These are phyloP conservation scores for Allophyes oxyacanthae DNA, from an alignment of 2,888 invertebrate genomes.

Conservation along the genomic window DNA sequence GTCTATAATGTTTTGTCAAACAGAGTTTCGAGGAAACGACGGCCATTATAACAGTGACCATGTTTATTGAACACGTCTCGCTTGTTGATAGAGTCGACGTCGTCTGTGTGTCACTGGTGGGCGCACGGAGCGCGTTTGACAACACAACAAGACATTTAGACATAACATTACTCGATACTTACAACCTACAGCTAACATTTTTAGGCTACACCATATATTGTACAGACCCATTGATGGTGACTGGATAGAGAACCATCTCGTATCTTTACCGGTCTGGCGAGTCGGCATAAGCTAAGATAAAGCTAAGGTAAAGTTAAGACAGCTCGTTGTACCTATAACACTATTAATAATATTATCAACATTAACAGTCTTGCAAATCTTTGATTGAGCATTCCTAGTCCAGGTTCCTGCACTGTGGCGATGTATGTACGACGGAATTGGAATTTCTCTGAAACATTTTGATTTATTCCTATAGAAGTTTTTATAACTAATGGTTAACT, in stretches of 20 bases:
- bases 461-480: too few relatives aligned
- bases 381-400: too few relatives aligned
- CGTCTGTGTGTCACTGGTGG: slow-evolving; percentile 43
- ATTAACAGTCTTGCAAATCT: too few relatives aligned
- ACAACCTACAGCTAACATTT: slow-evolving; percentile 13
- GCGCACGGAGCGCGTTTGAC: slow-evolving; percentile 23
- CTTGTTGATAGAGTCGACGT: slow-evolving; percentile 51
- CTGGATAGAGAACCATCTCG: too few relatives aligned
- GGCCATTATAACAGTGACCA: slow-evolving; percentile 63
- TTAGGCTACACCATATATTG: not conserved
- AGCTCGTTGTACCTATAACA: too few relatives aligned
- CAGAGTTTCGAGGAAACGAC: slow-evolving; percentile 78
- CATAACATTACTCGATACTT: slow-evolving; percentile 43
- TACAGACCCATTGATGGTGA: too few relatives aligned
- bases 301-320: not conserved
- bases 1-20: slow-evolving; percentile 82
- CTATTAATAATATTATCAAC: too few relatives aligned
- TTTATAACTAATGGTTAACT: not conserved
- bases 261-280: too few relatives aligned
- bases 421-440: too few relatives aligned
- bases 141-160: slow-evolving; percentile 33
- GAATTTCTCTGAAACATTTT: too few relatives aligned
- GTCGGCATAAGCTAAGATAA: too few relatives aligned
- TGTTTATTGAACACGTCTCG: slow-evolving; percentile 73
- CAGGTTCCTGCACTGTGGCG: too few relatives aligned